A percentile compares a stretch with the other conserved stretches of the same genome.
Conservation (phyloP, 2,888 invertebrate species). For the Ormyrus labotus region DNA sequence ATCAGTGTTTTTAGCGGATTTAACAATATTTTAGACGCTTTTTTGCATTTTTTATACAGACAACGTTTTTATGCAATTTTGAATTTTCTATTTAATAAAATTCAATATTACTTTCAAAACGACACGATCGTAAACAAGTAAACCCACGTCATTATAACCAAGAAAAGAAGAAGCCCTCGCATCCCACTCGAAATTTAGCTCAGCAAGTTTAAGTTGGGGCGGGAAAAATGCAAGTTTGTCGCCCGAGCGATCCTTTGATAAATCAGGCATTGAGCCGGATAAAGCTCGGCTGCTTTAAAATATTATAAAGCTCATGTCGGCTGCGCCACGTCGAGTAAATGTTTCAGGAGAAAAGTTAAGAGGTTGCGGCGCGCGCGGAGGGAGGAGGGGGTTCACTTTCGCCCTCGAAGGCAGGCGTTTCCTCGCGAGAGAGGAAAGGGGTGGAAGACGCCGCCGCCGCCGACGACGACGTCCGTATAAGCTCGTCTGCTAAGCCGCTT, state of each 20-base stretch:
- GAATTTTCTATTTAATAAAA: too few species aligned
- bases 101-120: too few species aligned
- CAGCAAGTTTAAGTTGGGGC: too few species aligned
- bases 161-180: too few species aligned
- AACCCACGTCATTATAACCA: too few species aligned
- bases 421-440: conserved; percentile 39
- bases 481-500: conserved; percentile 60
- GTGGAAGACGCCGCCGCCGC: conserved; percentile 13
- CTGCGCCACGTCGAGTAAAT: conserved; percentile 19
- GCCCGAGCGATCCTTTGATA: neutral
- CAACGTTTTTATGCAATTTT: too few species aligned
- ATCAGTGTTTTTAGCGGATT: neutral
- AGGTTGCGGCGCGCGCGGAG: neutral
- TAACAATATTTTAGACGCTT: too few species aligned
- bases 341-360: conserved; percentile 30
- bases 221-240: neutral
- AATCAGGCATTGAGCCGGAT: neutral
- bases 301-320: conserved; percentile 13
- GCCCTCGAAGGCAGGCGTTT: conserved; percentile 21
- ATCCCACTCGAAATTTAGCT: too few species aligned
- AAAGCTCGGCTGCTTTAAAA: conserved; percentile 20
- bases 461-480: conserved; percentile 53
- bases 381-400: conserved; percentile 10
- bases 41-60: too few species aligned
- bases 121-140: too few species aligned